Evolutionary conservation across 1,140 invertebrate species (phyloP), one percentile per base, ranked within the genome.

Genomic region (Asobara japonica): DNA sequence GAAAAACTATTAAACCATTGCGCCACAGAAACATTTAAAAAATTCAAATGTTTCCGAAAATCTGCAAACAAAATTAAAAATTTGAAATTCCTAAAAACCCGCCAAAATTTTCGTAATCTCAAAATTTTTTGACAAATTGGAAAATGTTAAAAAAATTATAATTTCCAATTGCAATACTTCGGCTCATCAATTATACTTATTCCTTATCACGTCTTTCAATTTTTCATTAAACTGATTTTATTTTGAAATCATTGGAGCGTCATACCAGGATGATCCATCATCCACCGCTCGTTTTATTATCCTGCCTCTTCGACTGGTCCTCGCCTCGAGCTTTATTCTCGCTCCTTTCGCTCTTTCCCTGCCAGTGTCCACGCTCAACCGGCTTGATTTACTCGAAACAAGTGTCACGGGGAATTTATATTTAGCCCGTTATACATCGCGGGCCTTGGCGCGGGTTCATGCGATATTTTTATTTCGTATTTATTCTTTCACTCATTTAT

Each of bases 361-460:
- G 8, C 2, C 64, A 25, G 60, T 62, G 68, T 71, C 62, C 41
- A 62, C 69, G 71, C 16, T 77, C 67, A 72, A 66, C 66, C 76
- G 31, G 73, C 71, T 80, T 84, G 83, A 84, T 84, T 84, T 84
- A 84, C 82, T 82, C 76, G 82, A 82, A 84, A 84, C 83, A 84
- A 84, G 83, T 84, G 83, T 83, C 81, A 82, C 80, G 68, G 76
- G 67, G 71, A 72, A 77, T 72, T 74, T 79, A 79, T 79, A 79
- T 78, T 79, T 79, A 77, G 66, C 41, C 61, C 60, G 33, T 73
- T 76, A 65, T 62, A 69, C 45, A 51, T 51, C 45, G 45, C 22
- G 45, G 45, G 45, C 45, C 45, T 51, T 51, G 45, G 45, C 45
- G 20, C 45, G 7, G 45, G 45, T 51, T 51, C 45, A 51, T 51